A percentile compares a stretch with the other conserved stretches of the same genome.
These are phyloP conservation scores for Plagodis dolabraria DNA, from an alignment of 2,888 invertebrate genomes.

Conservation along the genomic window DNA sequence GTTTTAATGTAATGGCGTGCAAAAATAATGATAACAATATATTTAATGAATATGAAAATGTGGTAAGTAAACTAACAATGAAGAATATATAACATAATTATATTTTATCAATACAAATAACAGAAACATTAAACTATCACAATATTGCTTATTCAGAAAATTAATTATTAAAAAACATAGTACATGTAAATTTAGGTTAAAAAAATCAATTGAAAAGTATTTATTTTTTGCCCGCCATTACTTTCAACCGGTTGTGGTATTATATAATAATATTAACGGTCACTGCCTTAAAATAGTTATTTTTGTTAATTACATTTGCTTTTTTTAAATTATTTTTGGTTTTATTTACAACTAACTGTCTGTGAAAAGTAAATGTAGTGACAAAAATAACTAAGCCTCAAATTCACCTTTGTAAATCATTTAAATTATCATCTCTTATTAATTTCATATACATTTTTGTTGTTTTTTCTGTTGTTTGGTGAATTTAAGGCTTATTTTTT, in stretches of 20 bases:
- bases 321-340: slow-evolving; percentile 56
- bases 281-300: slow-evolving; percentile 56
- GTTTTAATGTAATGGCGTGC: slow-evolving; percentile 16
- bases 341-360: slow-evolving; percentile 84
- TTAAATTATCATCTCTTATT: neutral
- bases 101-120: too few species aligned
- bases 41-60: too few species aligned
- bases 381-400: slow-evolving; percentile 63
- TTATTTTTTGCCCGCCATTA: slow-evolving; percentile 17
- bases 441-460: neutral
- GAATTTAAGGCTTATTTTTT: slow-evolving; percentile 10
- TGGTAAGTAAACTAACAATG: too few species aligned
- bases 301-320: slow-evolving; percentile 84
- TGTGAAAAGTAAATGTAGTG: slow-evolving; percentile 77
- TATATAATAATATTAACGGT: slow-evolving; percentile 21
- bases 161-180: too few species aligned
- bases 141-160: too few species aligned
- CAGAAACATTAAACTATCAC: too few species aligned
- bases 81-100: too few species aligned
- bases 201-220: neutral
- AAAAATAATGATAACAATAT: slow-evolving; percentile 25
- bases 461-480: neutral
- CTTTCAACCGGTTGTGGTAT: slow-evolving; percentile 29
- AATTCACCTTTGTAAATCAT: slow-evolving; percentile 6
- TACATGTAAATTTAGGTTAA: neutral